Evolutionary conservation across 2,113 vertebrate genomes (phyloP), one percentile per base, ranked within the genome.

Genomic region (Picathartes gymnocephalus): DNA sequence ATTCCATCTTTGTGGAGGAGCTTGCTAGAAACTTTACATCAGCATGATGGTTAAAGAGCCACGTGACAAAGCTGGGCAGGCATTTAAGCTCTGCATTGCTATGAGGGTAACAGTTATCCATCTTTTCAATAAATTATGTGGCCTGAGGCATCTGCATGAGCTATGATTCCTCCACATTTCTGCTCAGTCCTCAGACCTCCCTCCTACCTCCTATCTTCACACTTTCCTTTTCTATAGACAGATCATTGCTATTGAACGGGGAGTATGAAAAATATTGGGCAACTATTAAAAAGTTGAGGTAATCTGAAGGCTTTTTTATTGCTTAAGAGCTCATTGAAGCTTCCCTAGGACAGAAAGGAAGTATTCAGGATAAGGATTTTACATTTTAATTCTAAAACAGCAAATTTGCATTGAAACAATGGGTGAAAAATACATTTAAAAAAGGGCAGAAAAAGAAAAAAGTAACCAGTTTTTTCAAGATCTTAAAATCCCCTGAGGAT

Each of bases 401-500:
- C 18, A 87, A 81, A 78, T 68, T 64, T 16, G 14, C 22, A 4
- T 40, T 68, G 56, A 81, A 94, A 65, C 7, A 66, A 61, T 4
- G 9, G 10, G 21, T 82, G 54, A 73, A 93, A 74, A 85, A 48
- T 28, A 82, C 7, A n/a, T 33, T 10, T 57, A 72, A 7, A 72
- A 64, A 79, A n/a, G 4, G 6, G 15, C 4, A 48, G 53, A 25
- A 57, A 57, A 65, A 69, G 4, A 61, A 86, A 92, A 88, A 88
- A 31, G 8, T 15, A 31, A 56, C 2, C 9, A 68, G 4, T 7
- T 56, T 70, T 33, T 44, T 77, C 22, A 65, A 37, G 21, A 53
- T 33, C 39, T 65, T 6, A 33, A 51, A 72, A 72, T 5, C 0
- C 2, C 2, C 5, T 40, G 6, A 20, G 40, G 2, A 13, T n/a